Percentiles rank a stretch among this genome's conserved stretches.
Conservation (phyloP, 1,140 invertebrate genomes). For the Ceratina japonica region DNA sequence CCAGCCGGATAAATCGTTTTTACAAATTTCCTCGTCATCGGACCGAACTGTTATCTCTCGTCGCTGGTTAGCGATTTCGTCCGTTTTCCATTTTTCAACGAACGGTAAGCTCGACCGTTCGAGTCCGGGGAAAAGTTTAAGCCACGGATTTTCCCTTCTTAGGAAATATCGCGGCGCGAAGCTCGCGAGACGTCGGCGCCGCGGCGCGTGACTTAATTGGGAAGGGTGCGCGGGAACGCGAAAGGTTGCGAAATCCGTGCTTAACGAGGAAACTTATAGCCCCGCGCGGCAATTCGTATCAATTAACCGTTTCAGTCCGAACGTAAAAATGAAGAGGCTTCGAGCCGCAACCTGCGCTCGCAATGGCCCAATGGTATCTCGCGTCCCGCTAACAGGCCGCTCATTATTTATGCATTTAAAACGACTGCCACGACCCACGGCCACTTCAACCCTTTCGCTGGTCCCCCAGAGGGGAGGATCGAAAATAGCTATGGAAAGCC, state of each 20-base stretch:
- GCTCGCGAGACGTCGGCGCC: conserved; percentile 2
- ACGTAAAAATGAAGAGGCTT: conserved; percentile 66
- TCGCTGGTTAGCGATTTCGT: neutral
- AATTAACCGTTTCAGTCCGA: conserved; percentile 70
- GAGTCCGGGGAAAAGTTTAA: conserved; percentile 12
- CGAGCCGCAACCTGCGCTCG: neutral
- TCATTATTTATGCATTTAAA: conserved; percentile 75
- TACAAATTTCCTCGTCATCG: no score
- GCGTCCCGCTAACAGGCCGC: conserved; percentile 53
- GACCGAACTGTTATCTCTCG: no score
- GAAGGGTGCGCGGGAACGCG: conserved; percentile 53
- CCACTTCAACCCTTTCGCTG: conserved; percentile 61
- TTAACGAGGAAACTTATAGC: conserved; percentile 38
- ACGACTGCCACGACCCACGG: conserved; percentile 37
- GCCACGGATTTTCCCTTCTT: conserved; percentile 17
- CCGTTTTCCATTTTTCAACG: neutral
- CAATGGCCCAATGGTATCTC: conserved; percentile 43
- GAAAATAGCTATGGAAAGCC: conserved; percentile 58
- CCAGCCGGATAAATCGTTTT: no score
- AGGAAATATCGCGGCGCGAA: conserved; percentile 3
- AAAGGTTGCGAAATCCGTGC: conserved; percentile 28
- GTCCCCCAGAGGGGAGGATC: conserved; percentile 46
- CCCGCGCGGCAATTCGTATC: conserved; percentile 69
- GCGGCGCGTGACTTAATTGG: conserved; percentile 59
- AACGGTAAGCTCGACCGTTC: neutral